Conservation (phyloP, 1,140 invertebrate species). For the Lethocerus indicus region DNA sequence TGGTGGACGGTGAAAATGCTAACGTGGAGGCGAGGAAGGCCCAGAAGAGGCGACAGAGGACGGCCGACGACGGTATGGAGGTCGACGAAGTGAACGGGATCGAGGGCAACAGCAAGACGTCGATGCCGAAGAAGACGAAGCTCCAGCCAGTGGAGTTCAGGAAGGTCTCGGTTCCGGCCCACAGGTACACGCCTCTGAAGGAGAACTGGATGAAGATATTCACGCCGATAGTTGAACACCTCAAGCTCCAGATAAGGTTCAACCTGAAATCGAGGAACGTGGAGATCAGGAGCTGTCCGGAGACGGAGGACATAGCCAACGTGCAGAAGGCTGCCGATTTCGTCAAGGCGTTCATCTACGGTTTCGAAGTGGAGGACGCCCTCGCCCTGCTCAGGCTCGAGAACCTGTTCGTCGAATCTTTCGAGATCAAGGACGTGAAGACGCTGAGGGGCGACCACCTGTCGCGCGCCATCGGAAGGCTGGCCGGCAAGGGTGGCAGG, state of each 20-base stretch:
- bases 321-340: slow-evolving; percentile 97
- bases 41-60: no score
- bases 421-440: slow-evolving; percentile 95
- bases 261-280: slow-evolving; percentile 85
- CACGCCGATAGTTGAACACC: slow-evolving; percentile 86
- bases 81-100: slow-evolving; percentile 44
- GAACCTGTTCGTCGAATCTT: slow-evolving; percentile 93
- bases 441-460: slow-evolving; percentile 90
- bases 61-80: slow-evolving; percentile 24
- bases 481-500: slow-evolving; percentile 93
- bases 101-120: slow-evolving; percentile 32
- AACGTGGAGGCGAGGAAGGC: no score
- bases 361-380: slow-evolving; percentile 96
- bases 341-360: slow-evolving; percentile 88
- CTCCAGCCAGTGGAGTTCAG: slow-evolving; percentile 31
- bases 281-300: slow-evolving; percentile 57
- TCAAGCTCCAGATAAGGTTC: slow-evolving; percentile 86
- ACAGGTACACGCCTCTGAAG: slow-evolving; percentile 83
- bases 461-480: slow-evolving; percentile 82
- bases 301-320: slow-evolving; percentile 75
- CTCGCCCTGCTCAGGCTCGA: slow-evolving; percentile 87
- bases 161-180: slow-evolving; percentile 46
- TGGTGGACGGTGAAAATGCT: no score
- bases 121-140: slow-evolving; percentile 31
- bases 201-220: slow-evolving; percentile 97